Conservation (phyloP, 2,113 vertebrate species). For the Dasyprocta punctata region DNA sequence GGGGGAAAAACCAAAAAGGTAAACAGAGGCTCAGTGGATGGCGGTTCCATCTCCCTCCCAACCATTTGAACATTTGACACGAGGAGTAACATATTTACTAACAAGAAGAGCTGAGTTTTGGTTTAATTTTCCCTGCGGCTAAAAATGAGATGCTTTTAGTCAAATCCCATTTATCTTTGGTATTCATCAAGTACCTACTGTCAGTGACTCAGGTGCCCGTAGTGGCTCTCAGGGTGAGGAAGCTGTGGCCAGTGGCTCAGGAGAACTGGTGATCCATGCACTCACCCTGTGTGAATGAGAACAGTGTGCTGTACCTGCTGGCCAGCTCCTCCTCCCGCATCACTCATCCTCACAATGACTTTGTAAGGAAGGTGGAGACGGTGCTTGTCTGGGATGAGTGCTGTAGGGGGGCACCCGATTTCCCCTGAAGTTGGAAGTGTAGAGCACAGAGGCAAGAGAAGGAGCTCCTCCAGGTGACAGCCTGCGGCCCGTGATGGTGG, state of each 20-base stretch:
- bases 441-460: not conserved
- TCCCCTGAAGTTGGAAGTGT: not conserved
- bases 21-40: not conserved
- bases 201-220: not conserved
- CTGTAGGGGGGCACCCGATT: not conserved
- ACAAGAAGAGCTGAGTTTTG: not conserved
- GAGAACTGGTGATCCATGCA: not conserved
- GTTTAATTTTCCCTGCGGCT: not conserved
- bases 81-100: too few species aligned
- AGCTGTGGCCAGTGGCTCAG: not conserved
- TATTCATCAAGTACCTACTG: rapidly evolving
- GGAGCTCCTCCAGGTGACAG: not conserved
- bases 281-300: not conserved
- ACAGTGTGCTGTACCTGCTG: not conserved
- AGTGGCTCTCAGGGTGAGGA: not conserved
- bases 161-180: rapidly evolving
- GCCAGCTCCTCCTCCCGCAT: not conserved
- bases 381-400: not conserved
- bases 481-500: rapidly evolving
- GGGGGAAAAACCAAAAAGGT: not conserved
- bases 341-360: not conserved
- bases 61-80: not conserved
- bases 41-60: not conserved
- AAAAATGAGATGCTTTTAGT: rapidly evolving
- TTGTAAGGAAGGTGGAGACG: not conserved